phyloP scores from a whole-genome alignment of 2,797 vertebrate species.

The Sus cebifrons region DNA sequence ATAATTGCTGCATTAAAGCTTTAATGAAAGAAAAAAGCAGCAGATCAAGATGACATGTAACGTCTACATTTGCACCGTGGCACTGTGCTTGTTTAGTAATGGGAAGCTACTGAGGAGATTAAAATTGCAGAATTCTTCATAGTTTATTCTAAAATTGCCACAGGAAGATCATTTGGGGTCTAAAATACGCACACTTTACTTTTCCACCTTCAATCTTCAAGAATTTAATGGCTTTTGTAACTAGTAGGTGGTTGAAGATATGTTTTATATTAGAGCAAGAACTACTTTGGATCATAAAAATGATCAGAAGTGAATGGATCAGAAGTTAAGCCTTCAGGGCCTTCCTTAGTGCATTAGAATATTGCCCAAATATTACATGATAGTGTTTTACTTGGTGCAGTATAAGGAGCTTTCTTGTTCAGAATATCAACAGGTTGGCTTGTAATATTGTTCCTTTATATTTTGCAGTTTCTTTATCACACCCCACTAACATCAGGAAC shows the following conservation, averaged over 20 bases:
- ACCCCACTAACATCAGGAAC: constrained; percentile 20
- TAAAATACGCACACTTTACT: constrained; percentile 90
- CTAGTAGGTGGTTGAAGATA: constrained; percentile 82
- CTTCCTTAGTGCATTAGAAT: constrained; percentile 77
- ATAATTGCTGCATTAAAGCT: constrained; percentile 94
- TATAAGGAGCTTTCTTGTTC: constrained; percentile 53
- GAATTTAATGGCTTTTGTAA: constrained; percentile 89
- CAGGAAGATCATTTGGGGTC: constrained; percentile 90
- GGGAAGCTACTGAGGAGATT: constrained; percentile 92
- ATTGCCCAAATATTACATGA: constrained; percentile 53
- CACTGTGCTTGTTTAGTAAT: constrained; percentile 91
- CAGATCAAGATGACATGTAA: constrained; percentile 92
- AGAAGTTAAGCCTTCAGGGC: constrained; percentile 42
- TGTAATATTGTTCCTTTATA: constrained; percentile 69
- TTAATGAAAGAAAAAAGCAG: constrained; percentile 93
- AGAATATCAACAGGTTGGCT: constrained; percentile 90
- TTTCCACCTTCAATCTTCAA: constrained; percentile 89
- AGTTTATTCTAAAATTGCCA: constrained; percentile 88
- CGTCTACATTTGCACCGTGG: constrained; percentile 90
- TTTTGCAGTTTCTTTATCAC: constrained; percentile 39
- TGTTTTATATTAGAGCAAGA: constrained; percentile 78
- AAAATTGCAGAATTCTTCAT: constrained; percentile 91
- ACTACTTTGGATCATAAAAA: constrained; percentile 84
- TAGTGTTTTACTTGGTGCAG: constrained; percentile 68
- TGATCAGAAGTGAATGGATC: constrained; percentile 79